These are phyloP conservation scores for Cassiopea andromeda DNA, from an alignment of 30 jellyfish, hydroid and myxozoan species.

Conservation along the genomic window DNA sequence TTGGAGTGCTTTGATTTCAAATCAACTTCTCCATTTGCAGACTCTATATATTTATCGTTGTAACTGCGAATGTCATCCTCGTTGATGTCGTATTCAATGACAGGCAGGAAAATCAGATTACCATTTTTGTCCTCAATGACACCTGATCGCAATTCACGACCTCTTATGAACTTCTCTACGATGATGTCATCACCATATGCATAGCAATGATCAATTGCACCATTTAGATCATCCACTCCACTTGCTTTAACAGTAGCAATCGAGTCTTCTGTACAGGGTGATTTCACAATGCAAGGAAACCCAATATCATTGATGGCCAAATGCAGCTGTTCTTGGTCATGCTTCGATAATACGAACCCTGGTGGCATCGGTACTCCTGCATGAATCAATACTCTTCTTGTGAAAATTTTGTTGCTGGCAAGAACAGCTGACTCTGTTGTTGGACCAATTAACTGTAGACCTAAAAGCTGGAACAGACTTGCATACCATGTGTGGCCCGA, in stretches of 20 bases:
- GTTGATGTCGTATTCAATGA: not conserved
- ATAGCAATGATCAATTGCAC: not conserved
- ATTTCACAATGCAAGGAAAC: not conserved
- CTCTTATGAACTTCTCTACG: slow-evolving; percentile 1
- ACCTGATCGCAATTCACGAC: not conserved
- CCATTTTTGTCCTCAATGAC: not conserved
- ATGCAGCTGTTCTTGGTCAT: not conserved
- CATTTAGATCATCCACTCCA: not conserved
- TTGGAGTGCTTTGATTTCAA: not conserved
- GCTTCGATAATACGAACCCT: not conserved
- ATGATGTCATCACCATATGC: not conserved
- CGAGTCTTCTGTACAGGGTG: not conserved
- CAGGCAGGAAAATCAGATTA: not conserved
- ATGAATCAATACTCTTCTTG: not conserved
- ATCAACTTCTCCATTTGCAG: not conserved
- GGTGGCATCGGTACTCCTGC: slow-evolving; percentile 3
- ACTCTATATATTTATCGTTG: not conserved
- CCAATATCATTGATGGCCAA: not conserved
- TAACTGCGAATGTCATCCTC: not conserved
- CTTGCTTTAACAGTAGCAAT: not conserved
- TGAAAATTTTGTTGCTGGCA: not conserved
- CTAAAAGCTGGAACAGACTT: not conserved
- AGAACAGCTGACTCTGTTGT: not conserved
- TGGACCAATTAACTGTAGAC: not conserved
- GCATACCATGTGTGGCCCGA: not conserved